phyloP scores from a whole-genome alignment of 1,140 invertebrate genomes.

The Bombus cullumanus region DNA sequence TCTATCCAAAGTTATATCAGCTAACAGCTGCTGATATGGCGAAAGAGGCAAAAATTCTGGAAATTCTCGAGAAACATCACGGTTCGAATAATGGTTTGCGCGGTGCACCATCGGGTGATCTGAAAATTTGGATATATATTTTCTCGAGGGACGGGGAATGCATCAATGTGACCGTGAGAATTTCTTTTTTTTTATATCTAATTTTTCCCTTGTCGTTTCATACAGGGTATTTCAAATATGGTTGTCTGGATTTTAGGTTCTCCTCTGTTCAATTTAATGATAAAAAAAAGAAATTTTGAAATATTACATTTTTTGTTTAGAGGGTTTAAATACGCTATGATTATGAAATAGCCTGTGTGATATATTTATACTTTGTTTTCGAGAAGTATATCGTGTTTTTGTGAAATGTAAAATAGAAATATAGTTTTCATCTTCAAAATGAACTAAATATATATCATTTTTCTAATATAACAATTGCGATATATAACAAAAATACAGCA shows the following conservation, averaged over 20 bases:
- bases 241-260: too few relatives aligned
- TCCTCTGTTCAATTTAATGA: not conserved
- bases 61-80: constrained; percentile 88
- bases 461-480: not conserved
- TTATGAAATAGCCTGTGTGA: too few relatives aligned
- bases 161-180: constrained; percentile 86
- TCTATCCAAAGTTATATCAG: constrained; percentile 85
- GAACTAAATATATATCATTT: not conserved
- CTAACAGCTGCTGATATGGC: constrained; percentile 84
- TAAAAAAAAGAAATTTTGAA: not conserved
- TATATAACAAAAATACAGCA: not conserved
- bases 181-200: not conserved
- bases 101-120: constrained; percentile 89
- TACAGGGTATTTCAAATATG: too few relatives aligned
- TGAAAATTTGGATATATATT: constrained; percentile 91
- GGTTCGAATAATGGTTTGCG: constrained; percentile 82
- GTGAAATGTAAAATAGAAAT: not conserved
- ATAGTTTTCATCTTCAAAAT: too few relatives aligned
- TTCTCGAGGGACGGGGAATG: constrained; percentile 84
- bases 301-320: not conserved
- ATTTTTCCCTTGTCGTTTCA: not conserved
- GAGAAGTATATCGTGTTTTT: not conserved
- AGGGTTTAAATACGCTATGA: not conserved
- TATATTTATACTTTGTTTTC: not conserved
- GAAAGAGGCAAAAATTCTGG: constrained; percentile 88